Conservation (phyloP, 2,888 invertebrate genomes). For the Steinernema scapterisci region DNA sequence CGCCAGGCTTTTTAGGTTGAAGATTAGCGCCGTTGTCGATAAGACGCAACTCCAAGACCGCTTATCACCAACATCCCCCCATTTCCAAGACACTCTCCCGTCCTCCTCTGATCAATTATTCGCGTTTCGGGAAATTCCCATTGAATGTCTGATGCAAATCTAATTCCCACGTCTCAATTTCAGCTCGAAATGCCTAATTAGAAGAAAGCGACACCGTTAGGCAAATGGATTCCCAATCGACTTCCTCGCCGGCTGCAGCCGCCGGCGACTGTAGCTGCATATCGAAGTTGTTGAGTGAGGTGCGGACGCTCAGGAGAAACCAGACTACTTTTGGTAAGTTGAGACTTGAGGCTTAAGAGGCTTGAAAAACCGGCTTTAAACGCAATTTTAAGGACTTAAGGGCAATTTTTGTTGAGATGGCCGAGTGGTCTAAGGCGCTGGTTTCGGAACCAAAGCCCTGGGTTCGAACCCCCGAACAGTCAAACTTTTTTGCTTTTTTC, state of each 20-base stretch:
- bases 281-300: slow-evolving; percentile 34
- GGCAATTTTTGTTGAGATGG: background rate
- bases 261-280: slow-evolving; percentile 34
- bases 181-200: background rate
- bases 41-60: no score
- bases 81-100: no score
- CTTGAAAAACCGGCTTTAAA: background rate
- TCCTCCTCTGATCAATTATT: no score
- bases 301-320: slow-evolving; percentile 30
- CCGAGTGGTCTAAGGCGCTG: background rate
- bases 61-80: no score
- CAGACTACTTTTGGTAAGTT: slow-evolving; percentile 33
- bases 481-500: background rate
- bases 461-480: background rate
- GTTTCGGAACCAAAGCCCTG: background rate
- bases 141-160: no score
- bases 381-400: background rate
- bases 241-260: background rate
- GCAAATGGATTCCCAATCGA: slow-evolving; percentile 21
- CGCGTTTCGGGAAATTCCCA: no score
- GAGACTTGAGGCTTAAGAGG: background rate
- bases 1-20: no score
- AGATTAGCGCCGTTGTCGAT: no score
- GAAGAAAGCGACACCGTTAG: background rate
- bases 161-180: no score